Evolutionary conservation across 2,113 vertebrate genomes (phyloP).

Genomic region (Neodontobutis hainanensis): DNA sequence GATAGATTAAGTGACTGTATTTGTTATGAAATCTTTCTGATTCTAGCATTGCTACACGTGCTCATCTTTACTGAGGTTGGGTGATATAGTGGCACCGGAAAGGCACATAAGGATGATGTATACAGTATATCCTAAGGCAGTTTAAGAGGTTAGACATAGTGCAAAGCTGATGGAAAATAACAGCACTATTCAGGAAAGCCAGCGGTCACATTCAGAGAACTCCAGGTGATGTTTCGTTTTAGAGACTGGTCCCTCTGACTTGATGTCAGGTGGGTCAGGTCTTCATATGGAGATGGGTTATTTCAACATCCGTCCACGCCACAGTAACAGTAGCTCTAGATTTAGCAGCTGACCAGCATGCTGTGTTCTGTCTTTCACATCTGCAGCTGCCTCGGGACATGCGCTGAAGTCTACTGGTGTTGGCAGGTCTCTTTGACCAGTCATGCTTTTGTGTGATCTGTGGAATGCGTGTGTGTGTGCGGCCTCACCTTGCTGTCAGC

Average conservation of each 20-base stretch:
- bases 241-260: neutral
- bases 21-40: neutral
- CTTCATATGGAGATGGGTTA: slow-evolving; percentile 5
- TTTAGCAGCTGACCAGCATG: slow-evolving; percentile 39
- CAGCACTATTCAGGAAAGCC: neutral
- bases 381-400: slow-evolving; percentile 49
- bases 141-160: neutral
- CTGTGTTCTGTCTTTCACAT: slow-evolving; percentile 55
- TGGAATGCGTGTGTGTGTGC: slow-evolving; percentile 25
- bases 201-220: neutral
- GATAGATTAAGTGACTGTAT: neutral
- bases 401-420: slow-evolving; percentile 46
- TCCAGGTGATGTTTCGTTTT: neutral
- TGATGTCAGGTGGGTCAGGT: slow-evolving; percentile 8
- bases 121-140: neutral
- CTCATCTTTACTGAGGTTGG: neutral
- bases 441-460: slow-evolving; percentile 21
- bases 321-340: slow-evolving; percentile 21
- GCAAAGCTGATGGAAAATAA: neutral
- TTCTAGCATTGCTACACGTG: neutral
- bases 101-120: neutral
- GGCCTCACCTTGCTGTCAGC: slow-evolving; percentile 60
- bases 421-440: slow-evolving; percentile 52
- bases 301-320: slow-evolving; percentile 14
- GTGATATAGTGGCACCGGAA: neutral